Conservation (phyloP, 2,797 vertebrate species). For the Lepidocolaptes lacrymiger region DNA sequence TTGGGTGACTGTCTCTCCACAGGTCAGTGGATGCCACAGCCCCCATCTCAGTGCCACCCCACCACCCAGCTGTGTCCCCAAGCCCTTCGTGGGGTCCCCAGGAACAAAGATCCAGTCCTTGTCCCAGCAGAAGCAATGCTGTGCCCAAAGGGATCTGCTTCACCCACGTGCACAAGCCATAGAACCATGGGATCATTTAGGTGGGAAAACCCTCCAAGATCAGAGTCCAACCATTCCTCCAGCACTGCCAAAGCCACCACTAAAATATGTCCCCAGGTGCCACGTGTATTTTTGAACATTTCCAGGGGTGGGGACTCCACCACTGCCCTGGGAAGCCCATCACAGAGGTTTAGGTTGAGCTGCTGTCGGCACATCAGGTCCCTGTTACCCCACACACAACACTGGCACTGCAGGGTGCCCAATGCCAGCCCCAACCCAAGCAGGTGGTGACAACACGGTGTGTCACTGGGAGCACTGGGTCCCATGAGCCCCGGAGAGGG, state of each 20-base stretch:
- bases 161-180: rapidly evolving
- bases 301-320: neutral
- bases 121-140: neutral
- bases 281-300: neutral
- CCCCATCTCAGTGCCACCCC: neutral
- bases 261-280: neutral
- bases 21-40: neutral
- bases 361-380: neutral
- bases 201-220: neutral
- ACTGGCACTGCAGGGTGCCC: neutral
- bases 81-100: neutral
- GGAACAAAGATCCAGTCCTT: neutral
- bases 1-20: rapidly evolving
- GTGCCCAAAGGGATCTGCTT: neutral
- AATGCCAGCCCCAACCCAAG: neutral
- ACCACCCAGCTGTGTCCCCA: neutral
- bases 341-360: rapidly evolving
- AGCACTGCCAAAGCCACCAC: neutral
- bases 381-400: neutral
- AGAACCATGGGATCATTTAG: neutral
- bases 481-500: neutral
- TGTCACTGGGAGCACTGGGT: neutral
- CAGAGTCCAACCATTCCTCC: neutral
- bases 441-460: neutral
- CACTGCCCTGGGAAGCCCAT: neutral